These are phyloP conservation scores for Eremophila alpestris DNA, from an alignment of 2,797 vertebrate species.

Conservation along the genomic window DNA sequence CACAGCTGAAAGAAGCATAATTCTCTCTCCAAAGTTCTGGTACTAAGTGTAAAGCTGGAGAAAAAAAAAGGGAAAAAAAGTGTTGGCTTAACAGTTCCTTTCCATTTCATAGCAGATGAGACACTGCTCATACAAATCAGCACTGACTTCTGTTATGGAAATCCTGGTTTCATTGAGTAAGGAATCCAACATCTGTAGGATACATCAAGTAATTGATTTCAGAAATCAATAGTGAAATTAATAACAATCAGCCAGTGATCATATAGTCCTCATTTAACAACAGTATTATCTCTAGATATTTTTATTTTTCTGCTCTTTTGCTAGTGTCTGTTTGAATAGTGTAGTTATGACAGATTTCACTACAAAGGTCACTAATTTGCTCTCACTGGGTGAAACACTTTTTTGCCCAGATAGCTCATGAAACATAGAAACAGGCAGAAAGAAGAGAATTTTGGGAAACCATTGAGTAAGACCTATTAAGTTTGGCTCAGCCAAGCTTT, in stretches of 20 bases:
- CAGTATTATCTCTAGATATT: not conserved
- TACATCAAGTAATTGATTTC: not conserved
- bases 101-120: not conserved
- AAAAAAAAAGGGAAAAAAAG: not conserved
- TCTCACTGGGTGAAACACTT: not conserved
- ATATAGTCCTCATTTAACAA: not conserved
- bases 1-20: not conserved
- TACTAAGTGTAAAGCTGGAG: not conserved
- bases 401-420: not conserved
- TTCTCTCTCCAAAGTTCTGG: not conserved
- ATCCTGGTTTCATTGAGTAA: not conserved
- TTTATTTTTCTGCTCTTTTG: not conserved
- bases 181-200: not conserved
- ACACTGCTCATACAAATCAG: not conserved
- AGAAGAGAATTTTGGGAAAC: not conserved
- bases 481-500: not conserved
- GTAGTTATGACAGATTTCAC: not conserved
- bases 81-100: not conserved
- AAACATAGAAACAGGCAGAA: not conserved
- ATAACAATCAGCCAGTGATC: not conserved
- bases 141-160: not conserved
- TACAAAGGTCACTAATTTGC: not conserved
- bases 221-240: not conserved
- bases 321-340: not conserved
- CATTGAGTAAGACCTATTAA: not conserved